Base-by-base conservation (phyloP, 2,797 vertebrate species). In the Peromyscus eremicus region DNA sequence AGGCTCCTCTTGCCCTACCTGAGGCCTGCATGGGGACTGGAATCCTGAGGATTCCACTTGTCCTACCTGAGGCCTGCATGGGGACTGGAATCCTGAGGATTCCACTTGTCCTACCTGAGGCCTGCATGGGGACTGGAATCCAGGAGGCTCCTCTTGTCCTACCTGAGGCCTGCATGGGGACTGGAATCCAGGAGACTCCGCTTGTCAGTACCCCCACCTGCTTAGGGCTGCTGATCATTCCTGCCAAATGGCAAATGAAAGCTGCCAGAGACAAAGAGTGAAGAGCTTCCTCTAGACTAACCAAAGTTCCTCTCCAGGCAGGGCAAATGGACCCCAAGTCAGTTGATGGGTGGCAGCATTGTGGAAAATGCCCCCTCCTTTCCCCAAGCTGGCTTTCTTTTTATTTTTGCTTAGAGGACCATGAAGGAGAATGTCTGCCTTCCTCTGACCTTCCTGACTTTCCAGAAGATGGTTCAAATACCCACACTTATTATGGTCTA, bases 361-460 rank as follows among this genome's bases (percentile, higher is more conserved):
- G 82, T 66, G 82, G 71, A 96, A 85, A 9, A 55, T 2, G 1
- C 71, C 40, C 17, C 83, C 68, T 52, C 62, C 70, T 27, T 89
- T 88, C 43, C 19, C 13, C 37, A 55, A n/a, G 25, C 34, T 94
- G 25, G 23, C 73, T 89, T 84, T 57, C 52, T 71, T 66, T 64
- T 88, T 66, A 71, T 9, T 92, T 96, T 88, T 93, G 37, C 68
- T 83, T n/a, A 73, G 73, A 92, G 81, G 14, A 55, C 5, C 8
- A 88, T 29, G 71, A 91, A 93, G n/a, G 83, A 73, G 46, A 84
- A 32, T 34, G 43, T 92, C 77, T 79, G 73, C 34, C 57, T 97
- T 94, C 87, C 64, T 88, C 43, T 90, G 79, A 73, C 43, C 52
- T 81, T 75, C 19, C 0, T 86, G 43, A 73, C 49, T 96, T 91